phyloP scores from a whole-genome alignment of 1,140 invertebrate species.

The Nilaparvata lugens region DNA sequence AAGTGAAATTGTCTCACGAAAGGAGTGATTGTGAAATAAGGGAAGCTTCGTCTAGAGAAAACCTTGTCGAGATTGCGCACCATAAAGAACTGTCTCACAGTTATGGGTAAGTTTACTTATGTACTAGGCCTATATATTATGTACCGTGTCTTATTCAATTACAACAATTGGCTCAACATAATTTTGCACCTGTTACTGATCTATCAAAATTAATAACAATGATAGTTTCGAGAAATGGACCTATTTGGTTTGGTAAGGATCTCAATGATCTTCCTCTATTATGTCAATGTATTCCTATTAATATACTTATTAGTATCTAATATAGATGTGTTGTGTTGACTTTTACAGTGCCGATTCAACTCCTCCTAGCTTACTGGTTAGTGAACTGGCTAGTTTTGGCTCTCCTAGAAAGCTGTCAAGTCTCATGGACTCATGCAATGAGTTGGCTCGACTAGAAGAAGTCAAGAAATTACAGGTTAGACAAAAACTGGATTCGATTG shows the following conservation, averaged over 20 bases:
- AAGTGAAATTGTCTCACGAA: conserved; percentile 17
- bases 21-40: conserved; percentile 13
- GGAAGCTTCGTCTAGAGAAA: conserved; percentile 16
- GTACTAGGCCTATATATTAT: too few species aligned
- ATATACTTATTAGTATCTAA: too few species aligned
- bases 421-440: conserved; percentile 30
- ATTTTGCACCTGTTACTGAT: not conserved
- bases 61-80: not conserved
- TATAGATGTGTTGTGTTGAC: too few species aligned
- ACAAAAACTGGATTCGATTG: too few species aligned
- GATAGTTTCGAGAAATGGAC: too few species aligned
- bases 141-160: not conserved
- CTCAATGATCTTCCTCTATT: too few species aligned
- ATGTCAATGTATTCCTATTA: too few species aligned
- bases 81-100: conserved; percentile 21
- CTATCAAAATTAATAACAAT: too few species aligned
- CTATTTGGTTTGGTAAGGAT: too few species aligned
- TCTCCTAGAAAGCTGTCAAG: conserved; percentile 29
- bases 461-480: conserved; percentile 30
- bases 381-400: conserved; percentile 28
- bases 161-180: too few species aligned
- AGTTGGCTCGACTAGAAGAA: conserved; percentile 30
- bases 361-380: conserved; percentile 29
- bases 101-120: conserved; percentile 18
- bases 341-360: conserved; percentile 29